Evolutionary conservation across 1,140 invertebrate genomes (phyloP).

Genomic region (Stegodyphus dumicola): DNA sequence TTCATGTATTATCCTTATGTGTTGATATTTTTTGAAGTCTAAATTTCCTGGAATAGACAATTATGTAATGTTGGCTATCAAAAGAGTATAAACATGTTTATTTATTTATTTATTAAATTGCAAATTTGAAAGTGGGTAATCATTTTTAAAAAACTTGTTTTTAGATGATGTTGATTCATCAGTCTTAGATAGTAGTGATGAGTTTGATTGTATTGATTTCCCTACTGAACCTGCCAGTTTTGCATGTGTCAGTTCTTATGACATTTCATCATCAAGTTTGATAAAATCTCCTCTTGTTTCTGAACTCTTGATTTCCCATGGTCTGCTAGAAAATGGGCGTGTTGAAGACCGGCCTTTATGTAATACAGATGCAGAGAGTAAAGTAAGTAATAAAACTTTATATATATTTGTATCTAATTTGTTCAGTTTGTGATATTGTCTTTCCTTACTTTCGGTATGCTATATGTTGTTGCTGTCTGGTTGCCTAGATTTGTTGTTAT

Average conservation of each 20-base stretch:
- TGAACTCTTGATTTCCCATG: slow-evolving; percentile 49
- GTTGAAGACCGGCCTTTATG: slow-evolving; percentile 26
- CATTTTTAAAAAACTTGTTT: background rate
- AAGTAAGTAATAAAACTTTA: slow-evolving; percentile 16
- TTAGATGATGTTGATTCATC: slow-evolving; percentile 15
- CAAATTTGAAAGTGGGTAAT: background rate
- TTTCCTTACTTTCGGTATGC: too few species aligned
- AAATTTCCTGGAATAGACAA: too few species aligned
- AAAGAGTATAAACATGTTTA: too few species aligned
- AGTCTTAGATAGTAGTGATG: slow-evolving; percentile 19
- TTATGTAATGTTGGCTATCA: too few species aligned
- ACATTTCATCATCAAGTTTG: slow-evolving; percentile 50
- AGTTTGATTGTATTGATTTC: slow-evolving; percentile 24
- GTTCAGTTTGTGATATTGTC: too few species aligned
- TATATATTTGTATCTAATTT: background rate
- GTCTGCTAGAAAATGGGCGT: slow-evolving; percentile 33
- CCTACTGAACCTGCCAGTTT: slow-evolving; percentile 4
- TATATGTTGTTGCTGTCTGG: too few species aligned
- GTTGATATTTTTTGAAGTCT: too few species aligned
- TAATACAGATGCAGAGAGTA: slow-evolving; percentile 27
- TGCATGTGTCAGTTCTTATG: slow-evolving; percentile 26
- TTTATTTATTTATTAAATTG: background rate
- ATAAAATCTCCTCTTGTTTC: slow-evolving; percentile 53
- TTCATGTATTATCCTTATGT: too few species aligned
- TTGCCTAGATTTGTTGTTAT: too few species aligned